Percentiles rank a stretch among this genome's conserved stretches.
Conservation (phyloP, 2,888 invertebrate genomes). For the Luperina nickerlii region DNA sequence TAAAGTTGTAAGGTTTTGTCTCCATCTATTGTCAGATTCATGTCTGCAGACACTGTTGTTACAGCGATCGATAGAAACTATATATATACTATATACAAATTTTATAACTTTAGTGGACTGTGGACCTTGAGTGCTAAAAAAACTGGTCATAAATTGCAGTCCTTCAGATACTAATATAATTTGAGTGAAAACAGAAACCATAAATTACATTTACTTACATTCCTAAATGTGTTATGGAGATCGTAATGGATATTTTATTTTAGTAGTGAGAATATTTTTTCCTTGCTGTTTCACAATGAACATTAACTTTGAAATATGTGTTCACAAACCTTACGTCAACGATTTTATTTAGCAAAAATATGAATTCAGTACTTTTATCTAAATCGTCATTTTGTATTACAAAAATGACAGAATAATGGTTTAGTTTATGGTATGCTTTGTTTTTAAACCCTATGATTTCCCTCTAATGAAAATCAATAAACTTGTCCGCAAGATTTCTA, state of each 20-base stretch:
- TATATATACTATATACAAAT: neutral
- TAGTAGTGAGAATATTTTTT: conserved; percentile 44
- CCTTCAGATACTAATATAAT: conserved; percentile 24
- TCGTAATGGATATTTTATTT: conserved; percentile 59
- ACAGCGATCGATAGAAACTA: neutral
- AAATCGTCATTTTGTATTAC: conserved; percentile 6
- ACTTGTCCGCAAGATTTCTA: neutral
- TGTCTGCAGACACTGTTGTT: neutral
- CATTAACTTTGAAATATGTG: conserved; percentile 55
- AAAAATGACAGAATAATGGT: neutral
- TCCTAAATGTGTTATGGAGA: conserved; percentile 56
- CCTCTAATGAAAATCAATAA: neutral
- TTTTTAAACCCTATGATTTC: neutral
- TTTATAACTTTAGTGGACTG: neutral
- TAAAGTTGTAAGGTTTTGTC: no score
- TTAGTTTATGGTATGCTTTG: neutral
- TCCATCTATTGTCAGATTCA: neutral
- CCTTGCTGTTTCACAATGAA: conserved; percentile 39
- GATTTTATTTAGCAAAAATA: conserved; percentile 40
- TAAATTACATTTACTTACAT: conserved; percentile 48
- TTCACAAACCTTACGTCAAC: conserved; percentile 43
- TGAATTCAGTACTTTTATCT: conserved; percentile 37
- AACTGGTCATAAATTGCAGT: conserved; percentile 20
- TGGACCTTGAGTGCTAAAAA: conserved; percentile 7
- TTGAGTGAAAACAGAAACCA: conserved; percentile 42